These are phyloP conservation scores for Pao palembangensis DNA, from an alignment of 2,113 vertebrate genomes.

Conservation along the genomic window DNA sequence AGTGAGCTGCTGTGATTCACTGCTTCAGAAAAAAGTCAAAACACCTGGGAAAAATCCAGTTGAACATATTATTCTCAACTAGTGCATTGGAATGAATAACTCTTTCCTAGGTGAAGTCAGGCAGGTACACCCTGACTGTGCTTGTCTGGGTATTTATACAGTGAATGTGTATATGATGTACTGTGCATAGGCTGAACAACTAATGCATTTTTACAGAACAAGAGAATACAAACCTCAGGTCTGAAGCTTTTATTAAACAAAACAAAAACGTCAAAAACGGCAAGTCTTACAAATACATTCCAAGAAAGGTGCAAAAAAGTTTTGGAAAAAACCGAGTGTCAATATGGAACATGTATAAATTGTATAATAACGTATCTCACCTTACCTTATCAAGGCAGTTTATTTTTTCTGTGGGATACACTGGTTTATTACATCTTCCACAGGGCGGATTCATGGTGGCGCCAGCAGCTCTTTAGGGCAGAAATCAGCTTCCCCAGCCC, in stretches of 20 bases:
- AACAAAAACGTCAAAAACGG: too few relatives aligned
- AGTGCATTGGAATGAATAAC: too few relatives aligned
- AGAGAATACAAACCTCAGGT: not conserved
- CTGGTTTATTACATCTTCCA: constrained; percentile 90
- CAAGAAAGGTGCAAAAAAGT: too few relatives aligned
- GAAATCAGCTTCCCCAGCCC: not conserved
- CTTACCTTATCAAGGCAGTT: constrained; percentile 94
- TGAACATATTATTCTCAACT: not conserved
- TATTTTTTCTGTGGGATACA: constrained; percentile 97
- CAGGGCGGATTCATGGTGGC: constrained; percentile 87
- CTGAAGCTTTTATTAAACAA: not conserved
- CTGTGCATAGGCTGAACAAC: too few relatives aligned
- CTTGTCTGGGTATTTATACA: not conserved
- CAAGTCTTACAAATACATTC: too few relatives aligned
- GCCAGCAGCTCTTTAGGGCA: not conserved
- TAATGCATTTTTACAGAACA: too few relatives aligned
- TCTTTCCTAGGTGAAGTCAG: not conserved
- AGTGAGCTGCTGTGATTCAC: not conserved
- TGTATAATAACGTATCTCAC: too few relatives aligned
- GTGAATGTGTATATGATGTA: not conserved
- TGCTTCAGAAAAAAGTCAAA: not conserved
- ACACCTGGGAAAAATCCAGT: not conserved
- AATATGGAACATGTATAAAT: too few relatives aligned
- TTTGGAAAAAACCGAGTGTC: too few relatives aligned
- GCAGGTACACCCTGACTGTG: not conserved